Percentiles rank a stretch among this genome's conserved stretches.
These are phyloP conservation scores for Toxotes chatareus DNA, from an alignment of 2,113 vertebrate genomes.

Conservation along the genomic window DNA sequence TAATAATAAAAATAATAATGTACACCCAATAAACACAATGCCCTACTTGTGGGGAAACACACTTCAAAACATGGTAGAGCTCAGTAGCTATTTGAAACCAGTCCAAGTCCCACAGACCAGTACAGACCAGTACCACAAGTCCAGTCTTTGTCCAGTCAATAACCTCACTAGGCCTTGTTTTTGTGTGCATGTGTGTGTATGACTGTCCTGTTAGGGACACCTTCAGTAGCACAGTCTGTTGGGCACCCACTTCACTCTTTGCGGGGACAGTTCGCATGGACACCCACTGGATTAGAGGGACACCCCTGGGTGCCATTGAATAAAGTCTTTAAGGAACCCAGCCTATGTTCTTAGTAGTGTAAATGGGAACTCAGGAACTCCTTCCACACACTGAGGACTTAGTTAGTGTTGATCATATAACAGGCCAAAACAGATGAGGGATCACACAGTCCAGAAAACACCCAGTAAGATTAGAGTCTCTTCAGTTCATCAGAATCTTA, in stretches of 20 bases:
- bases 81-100: slow-evolving; percentile 86
- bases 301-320: slow-evolving; percentile 32
- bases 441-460: slow-evolving; percentile 74
- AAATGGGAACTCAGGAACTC: slow-evolving; percentile 38
- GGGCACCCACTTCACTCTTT: slow-evolving; percentile 29
- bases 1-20: slow-evolving; percentile 79
- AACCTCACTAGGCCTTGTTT: slow-evolving; percentile 60
- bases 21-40: slow-evolving; percentile 88
- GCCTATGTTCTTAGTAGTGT: slow-evolving; percentile 56
- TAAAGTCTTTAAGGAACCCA: slow-evolving; percentile 61
- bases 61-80: slow-evolving; percentile 86
- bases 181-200: slow-evolving; percentile 35
- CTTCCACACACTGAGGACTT: slow-evolving; percentile 55
- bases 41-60: slow-evolving; percentile 84
- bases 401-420: slow-evolving; percentile 66
- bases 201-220: slow-evolving; percentile 35
- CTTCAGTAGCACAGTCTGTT: slow-evolving; percentile 60
- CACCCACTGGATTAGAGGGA: slow-evolving; percentile 39
- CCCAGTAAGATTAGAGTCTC: slow-evolving; percentile 71
- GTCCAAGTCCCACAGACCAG: slow-evolving; percentile 67
- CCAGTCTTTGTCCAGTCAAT: slow-evolving; percentile 67
- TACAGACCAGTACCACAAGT: slow-evolving; percentile 64
- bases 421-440: slow-evolving; percentile 63
- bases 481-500: slow-evolving; percentile 80
- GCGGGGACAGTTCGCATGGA: slow-evolving; percentile 50